Conservation (phyloP, 35 echinoderm and acorn worm genomes). For the Apostichopus californicus region DNA sequence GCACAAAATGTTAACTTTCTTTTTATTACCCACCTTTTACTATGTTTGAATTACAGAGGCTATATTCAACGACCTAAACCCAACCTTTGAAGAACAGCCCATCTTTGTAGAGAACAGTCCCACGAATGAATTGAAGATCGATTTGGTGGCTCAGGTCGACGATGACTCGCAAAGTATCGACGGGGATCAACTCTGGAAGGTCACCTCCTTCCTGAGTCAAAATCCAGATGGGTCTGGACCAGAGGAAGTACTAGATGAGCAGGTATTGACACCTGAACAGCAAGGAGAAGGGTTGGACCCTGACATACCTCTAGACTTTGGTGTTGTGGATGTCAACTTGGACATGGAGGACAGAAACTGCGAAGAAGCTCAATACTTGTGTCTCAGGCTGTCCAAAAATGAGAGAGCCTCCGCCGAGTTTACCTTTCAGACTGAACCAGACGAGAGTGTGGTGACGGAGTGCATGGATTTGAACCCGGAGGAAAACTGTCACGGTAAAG, state of each 20-base stretch:
- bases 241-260: slow-evolving; percentile 42
- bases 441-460: slow-evolving; percentile 61
- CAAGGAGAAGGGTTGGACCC: slow-evolving; percentile 54
- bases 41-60: slow-evolving; percentile 70
- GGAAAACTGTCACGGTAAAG: slow-evolving; percentile 74
- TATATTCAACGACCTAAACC: slow-evolving; percentile 58
- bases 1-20: no score
- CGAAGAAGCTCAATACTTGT: slow-evolving; percentile 68
- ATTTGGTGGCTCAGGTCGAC: slow-evolving; percentile 48
- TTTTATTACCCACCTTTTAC: no score
- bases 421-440: slow-evolving; percentile 66
- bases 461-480: slow-evolving; percentile 69
- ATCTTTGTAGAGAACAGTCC: slow-evolving; percentile 62
- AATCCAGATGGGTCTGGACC: slow-evolving; percentile 59
- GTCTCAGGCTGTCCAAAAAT: slow-evolving; percentile 72
- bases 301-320: slow-evolving; percentile 64
- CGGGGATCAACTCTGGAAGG: slow-evolving; percentile 77
- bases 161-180: slow-evolving; percentile 58
- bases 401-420: slow-evolving; percentile 67
- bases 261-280: slow-evolving; percentile 63
- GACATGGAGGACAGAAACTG: slow-evolving; percentile 72
- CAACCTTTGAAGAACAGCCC: slow-evolving; percentile 49
- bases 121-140: slow-evolving; percentile 57
- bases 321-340: slow-evolving; percentile 54
- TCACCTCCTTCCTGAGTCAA: slow-evolving; percentile 67